phyloP scores from a whole-genome alignment of 2,113 vertebrate species.

The Gymnarchus niloticus region DNA sequence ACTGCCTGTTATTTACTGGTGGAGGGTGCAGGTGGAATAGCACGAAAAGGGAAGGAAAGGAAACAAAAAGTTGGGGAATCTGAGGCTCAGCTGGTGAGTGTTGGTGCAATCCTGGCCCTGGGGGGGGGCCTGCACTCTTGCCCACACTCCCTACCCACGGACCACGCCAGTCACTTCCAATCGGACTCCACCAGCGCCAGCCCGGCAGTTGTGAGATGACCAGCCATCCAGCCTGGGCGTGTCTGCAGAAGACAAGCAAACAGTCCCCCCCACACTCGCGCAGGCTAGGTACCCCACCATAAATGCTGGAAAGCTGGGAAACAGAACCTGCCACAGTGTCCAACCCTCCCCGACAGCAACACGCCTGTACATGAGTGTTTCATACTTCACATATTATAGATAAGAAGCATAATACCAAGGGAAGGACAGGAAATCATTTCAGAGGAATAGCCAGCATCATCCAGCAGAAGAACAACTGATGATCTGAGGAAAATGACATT shows the following conservation, averaged over 20 bases:
- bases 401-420: too few relatives aligned
- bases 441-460: too few relatives aligned
- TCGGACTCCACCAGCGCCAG: neutral
- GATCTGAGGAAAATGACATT: too few relatives aligned
- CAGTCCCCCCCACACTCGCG: neutral
- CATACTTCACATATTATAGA: too few relatives aligned
- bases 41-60: slow-evolving; percentile 26
- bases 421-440: too few relatives aligned
- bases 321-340: too few relatives aligned
- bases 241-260: neutral
- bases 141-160: neutral
- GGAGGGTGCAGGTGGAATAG: neutral
- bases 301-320: too few relatives aligned
- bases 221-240: neutral
- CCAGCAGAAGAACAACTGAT: too few relatives aligned
- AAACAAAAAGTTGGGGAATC: slow-evolving; percentile 46
- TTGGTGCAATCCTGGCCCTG: neutral
- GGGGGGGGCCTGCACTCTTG: neutral
- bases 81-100: slow-evolving; percentile 24
- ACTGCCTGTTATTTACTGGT: slow-evolving; percentile 42
- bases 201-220: slow-evolving; percentile 20
- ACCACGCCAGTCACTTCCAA: slow-evolving; percentile 26
- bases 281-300: neutral
- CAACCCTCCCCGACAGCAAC: too few relatives aligned
- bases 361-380: too few relatives aligned